Evolutionary conservation across 2,113 vertebrate genomes (phyloP), one percentile per base, ranked within the genome.

Genomic region (Empidonax traillii): DNA sequence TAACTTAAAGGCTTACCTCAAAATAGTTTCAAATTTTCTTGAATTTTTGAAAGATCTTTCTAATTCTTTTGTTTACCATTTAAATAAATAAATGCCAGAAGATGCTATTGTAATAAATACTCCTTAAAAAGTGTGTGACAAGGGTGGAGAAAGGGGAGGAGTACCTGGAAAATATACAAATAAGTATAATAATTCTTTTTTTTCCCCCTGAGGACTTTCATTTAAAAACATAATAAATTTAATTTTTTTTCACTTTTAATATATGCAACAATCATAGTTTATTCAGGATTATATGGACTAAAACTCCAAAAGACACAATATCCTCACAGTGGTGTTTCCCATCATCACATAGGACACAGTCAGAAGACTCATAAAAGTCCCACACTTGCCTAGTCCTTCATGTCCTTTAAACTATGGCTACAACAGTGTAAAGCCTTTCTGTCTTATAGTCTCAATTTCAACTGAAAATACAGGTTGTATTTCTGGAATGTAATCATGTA

Each of bases 141-240:
- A 15, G 5, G 22, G 8, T 35, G 31, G 12, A 74, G 12, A 4
- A 87, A 82, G 10, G 17, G 24, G 13, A 69, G 7, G 3, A 87
- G 69, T 21, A 71, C 14, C 6, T 66, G 17, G 16, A 53, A 85
- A 80, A 93, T 12, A 4, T 35, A 55, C 0, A 55, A 56, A 55
- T 16, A 47, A 5, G 12, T 73, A 25, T 37, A 37, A 25, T 25
- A 28, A 27, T 16, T 52, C 8, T 16, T 52, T 35, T 25, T 19
- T 35, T 30, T 8, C 5, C 4, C 3, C 6, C 8, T 3, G 9
- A 53, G 10, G 4, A 41, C 5, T 43, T 23, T 8, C 0, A 31
- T 49, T 86, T 79, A 25, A 20, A 20, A 78, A 58, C 5, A 31
- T 12, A 27, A 10, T 22, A 47, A 20, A 19, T 53, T 16, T 61